phyloP scores from a whole-genome alignment of 2,113 vertebrate species.

The Rhea americana region DNA sequence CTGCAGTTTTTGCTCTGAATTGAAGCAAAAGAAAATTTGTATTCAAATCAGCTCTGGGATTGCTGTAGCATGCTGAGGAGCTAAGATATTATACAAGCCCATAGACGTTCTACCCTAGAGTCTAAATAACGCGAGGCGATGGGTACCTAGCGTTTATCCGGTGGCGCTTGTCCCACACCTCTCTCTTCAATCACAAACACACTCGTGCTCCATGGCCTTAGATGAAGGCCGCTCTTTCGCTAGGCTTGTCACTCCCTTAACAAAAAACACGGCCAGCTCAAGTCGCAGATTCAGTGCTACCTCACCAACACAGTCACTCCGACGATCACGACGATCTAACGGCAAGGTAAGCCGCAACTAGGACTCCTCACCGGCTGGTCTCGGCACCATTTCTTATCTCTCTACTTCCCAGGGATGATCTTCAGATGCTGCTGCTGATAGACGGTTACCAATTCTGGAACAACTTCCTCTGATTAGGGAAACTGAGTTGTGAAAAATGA shows the following conservation, averaged over 20 bases:
- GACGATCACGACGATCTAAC: neutral
- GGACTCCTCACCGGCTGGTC: neutral
- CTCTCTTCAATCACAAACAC: neutral
- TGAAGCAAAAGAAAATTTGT: neutral
- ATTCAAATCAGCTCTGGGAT: neutral
- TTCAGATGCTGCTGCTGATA: neutral
- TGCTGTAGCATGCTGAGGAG: neutral
- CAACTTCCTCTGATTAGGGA: neutral
- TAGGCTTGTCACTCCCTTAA: neutral
- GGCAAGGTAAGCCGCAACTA: neutral
- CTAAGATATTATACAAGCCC: neutral
- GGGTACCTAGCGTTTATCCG: neutral
- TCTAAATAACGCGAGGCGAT: fast-evolving
- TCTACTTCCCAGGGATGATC: neutral
- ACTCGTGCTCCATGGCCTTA: neutral
- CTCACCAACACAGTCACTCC: fast-evolving
- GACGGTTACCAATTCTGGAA: neutral
- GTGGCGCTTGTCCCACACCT: neutral
- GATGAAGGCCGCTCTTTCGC: neutral
- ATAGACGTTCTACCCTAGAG: neutral
- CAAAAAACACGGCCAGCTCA: fast-evolving
- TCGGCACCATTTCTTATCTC: neutral
- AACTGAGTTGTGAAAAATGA: neutral
- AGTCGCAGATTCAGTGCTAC: neutral
- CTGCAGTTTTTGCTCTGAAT: neutral